Evolutionary conservation across 2,113 vertebrate genomes (phyloP), one percentile per base, ranked within the genome.

Genomic region (Todiramphus saurophagus): DNA sequence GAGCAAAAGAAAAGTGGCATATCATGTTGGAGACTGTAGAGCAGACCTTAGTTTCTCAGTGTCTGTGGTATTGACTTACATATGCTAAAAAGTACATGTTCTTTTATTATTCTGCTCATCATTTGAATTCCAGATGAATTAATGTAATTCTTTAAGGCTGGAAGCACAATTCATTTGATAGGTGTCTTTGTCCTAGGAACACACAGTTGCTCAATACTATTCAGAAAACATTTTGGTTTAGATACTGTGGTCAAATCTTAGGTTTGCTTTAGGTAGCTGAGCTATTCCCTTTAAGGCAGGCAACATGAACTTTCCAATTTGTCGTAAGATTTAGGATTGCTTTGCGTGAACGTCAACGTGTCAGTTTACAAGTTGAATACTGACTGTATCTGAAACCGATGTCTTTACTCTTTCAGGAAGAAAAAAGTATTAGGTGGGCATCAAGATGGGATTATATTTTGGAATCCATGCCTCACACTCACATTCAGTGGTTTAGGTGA

Each of bases 401-500:
- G 12, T 39, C 2, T 84, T 92, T 72, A 39, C 28, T 89, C 33
- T 82, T 98, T 58, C 94, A 99, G 99, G 95, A 98, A 97, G 97
- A 99, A 94, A 97, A 98, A 92, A 51, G 23, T 5, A 99, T 99
- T 96, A 98, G 99, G 76, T 99, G 99, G 99, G 99, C 99, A 33
- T 99, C 99, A 80, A 97, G 99, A 81, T 99, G 99, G 99, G 99
- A 99, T 97, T 99, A 99, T 94, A 99, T 99, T 97, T 98, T 99
- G 97, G 99, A 99, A 92, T 99, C 99, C 28, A 99, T 99, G 99
- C 99, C 99, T 83, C 99, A 99, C 88, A 99, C 99, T 64, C 99
- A 99, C 91, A 99, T 99, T 97, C 99, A 99, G 53, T 99, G 99
- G 99, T 99, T 99, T 95, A 99, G 99, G 99, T 99, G 95, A 98